Evolutionary conservation across 2,888 invertebrate genomes (phyloP), one percentile per base, ranked within the genome.

Genomic region (Parnassius orleans): DNA sequence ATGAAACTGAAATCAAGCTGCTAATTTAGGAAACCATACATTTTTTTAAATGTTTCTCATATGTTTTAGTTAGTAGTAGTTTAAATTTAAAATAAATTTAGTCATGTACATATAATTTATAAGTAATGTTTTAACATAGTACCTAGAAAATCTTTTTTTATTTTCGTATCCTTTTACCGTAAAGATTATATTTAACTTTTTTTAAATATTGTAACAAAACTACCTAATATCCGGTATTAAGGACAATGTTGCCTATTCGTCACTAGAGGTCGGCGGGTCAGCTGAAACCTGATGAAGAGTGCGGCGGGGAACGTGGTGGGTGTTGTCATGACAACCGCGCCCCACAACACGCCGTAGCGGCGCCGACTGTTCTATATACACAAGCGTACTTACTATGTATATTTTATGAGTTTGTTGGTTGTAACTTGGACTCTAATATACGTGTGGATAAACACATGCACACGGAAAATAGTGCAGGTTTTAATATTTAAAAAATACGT

Each of bases 301-400:
- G 74, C 78, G 75, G 73, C 80, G 73, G 66, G 57, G 60, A 62
- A 72, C 76, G 71, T 70, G 71, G 74, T 74, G 72, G 70, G 72
- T 68, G 86, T 90, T 72, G 73, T 77, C 80, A 86, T 86, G 79
- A 75, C 78, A 78, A 90, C 88, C 75, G 81, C 78, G 84, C 86
- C 87, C 88, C 83, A 88, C 88, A 90, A 90, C 90, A 90, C 90
- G 90, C 84, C 90, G 84, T 73, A 75, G 79, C 81, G 90, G 90
- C 90, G 90, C 90, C 90, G 76, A 72, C 78, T 76, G 73, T 75
- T 72, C 79, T 72, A 71, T 72, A 72, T 68, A 67, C 57, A 66
- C 60, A 47, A 61, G 53, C 80, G 77, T 77, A 75, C 81, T 79
- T 74, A 77, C 74, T 79, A 80, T 83, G 80, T 82, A 83, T 83